Percentiles rank a stretch among this genome's conserved stretches.
Evolutionary conservation across 2,888 invertebrate genomes (phyloP).

Genomic region (Tenthredo notha): DNA sequence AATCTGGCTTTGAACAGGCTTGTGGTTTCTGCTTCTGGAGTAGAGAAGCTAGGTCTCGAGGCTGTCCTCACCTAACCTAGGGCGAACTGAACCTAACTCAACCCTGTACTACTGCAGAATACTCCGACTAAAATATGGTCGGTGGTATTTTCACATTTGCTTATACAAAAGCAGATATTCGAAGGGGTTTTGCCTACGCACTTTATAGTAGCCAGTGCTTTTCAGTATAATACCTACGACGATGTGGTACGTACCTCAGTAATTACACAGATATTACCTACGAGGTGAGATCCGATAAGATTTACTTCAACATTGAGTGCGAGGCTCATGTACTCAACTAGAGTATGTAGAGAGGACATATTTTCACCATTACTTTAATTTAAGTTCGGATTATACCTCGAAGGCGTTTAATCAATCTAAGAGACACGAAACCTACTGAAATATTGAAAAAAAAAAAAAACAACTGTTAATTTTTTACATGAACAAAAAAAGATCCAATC

Average conservation of each 20-base stretch:
- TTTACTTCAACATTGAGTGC: neutral
- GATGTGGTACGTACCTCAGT: neutral
- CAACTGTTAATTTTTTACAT: too few species aligned
- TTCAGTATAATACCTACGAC: slow-evolving; percentile 5
- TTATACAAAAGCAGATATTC: slow-evolving; percentile 43
- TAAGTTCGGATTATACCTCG: neutral
- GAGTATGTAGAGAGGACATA: neutral
- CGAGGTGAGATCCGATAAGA: neutral
- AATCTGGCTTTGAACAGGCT: slow-evolving; percentile 79
- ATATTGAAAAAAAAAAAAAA: too few species aligned
- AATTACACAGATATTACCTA: neutral
- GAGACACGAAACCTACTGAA: neutral
- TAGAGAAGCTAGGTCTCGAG: slow-evolving; percentile 62
- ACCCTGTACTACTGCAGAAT: slow-evolving; percentile 6
- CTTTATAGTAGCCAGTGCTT: neutral
- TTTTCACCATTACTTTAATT: neutral
- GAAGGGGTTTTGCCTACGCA: neutral
- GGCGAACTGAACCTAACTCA: slow-evolving; percentile 32
- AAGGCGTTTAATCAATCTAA: neutral
- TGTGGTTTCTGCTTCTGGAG: slow-evolving; percentile 76
- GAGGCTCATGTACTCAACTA: neutral
- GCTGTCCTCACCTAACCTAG: slow-evolving; percentile 49
- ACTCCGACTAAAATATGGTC: slow-evolving; percentile 44
- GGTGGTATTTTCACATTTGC: slow-evolving; percentile 40
- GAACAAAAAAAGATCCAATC: too few species aligned